These are phyloP conservation scores for Squalus acanthias DNA, from an alignment of 2,797 vertebrate species.

Conservation along the genomic window DNA sequence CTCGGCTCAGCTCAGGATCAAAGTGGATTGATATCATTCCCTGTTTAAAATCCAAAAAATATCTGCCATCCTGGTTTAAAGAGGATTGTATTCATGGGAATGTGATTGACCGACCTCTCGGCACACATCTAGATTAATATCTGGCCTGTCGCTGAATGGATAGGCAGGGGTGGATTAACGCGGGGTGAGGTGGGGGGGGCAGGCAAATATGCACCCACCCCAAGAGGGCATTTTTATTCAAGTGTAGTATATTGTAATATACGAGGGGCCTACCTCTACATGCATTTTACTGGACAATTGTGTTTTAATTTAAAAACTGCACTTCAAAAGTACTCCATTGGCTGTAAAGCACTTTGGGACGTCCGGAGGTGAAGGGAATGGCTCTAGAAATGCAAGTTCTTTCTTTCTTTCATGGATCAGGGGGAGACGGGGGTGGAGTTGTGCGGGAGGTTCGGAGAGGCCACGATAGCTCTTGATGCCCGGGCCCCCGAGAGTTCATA, in stretches of 20 bases:
- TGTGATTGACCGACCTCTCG: no score
- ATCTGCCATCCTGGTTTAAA: no score
- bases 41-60: background rate
- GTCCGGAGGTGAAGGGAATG: background rate
- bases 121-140: background rate
- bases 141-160: background rate
- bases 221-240: background rate
- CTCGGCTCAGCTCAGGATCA: background rate
- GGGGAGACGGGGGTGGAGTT: background rate
- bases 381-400: background rate
- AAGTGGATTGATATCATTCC: background rate
- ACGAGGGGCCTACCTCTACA: no score
- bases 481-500: background rate
- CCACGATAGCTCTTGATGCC: background rate
- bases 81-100: no score
- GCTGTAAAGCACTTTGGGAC: background rate
- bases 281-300: background rate
- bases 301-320: background rate
- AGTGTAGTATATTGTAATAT: background rate
- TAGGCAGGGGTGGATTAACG: background rate
- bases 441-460: background rate
- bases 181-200: no score
- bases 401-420: background rate
- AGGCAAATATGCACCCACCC: background rate
- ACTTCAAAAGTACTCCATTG: background rate